These are phyloP conservation scores for Rhinoptilus africanus DNA, from an alignment of 2,113 vertebrate species.

Conservation along the genomic window DNA sequence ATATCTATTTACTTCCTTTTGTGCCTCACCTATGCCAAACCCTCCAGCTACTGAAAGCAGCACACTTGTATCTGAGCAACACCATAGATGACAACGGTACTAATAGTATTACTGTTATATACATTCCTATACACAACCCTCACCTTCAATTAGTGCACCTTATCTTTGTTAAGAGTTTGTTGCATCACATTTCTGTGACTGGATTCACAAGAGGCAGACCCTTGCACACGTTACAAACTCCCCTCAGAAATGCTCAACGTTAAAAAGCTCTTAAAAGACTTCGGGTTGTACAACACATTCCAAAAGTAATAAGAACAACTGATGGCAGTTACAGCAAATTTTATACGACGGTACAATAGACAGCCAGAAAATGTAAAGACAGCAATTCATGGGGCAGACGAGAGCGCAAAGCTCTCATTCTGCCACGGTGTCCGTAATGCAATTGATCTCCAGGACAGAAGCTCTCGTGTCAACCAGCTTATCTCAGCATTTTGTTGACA, in stretches of 20 bases:
- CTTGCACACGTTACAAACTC: not conserved
- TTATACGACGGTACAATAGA: not conserved
- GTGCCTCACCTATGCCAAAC: not conserved
- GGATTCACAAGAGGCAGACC: not conserved
- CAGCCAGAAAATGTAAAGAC: constrained; percentile 3
- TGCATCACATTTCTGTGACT: not conserved
- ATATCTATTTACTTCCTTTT: not conserved
- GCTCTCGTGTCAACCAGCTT: not conserved
- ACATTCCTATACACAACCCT: not conserved
- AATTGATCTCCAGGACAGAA: constrained; percentile 50
- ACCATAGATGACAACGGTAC: not conserved
- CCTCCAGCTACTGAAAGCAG: not conserved
- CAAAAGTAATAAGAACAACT: not conserved
- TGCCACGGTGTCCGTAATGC: not conserved
- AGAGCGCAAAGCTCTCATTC: not conserved
- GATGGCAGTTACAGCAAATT: not conserved
- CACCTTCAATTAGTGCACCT: not conserved
- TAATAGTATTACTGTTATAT: not conserved
- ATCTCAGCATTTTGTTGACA: constrained; percentile 39
- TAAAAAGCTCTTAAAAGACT: not conserved
- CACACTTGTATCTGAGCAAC: not conserved
- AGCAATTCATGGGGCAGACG: not conserved
- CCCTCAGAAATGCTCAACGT: not conserved
- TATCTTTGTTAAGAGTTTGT: not conserved
- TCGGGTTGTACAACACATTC: not conserved